These are phyloP conservation scores for Nudaria mundana DNA, from an alignment of 2,888 invertebrate genomes.

Conservation along the genomic window DNA sequence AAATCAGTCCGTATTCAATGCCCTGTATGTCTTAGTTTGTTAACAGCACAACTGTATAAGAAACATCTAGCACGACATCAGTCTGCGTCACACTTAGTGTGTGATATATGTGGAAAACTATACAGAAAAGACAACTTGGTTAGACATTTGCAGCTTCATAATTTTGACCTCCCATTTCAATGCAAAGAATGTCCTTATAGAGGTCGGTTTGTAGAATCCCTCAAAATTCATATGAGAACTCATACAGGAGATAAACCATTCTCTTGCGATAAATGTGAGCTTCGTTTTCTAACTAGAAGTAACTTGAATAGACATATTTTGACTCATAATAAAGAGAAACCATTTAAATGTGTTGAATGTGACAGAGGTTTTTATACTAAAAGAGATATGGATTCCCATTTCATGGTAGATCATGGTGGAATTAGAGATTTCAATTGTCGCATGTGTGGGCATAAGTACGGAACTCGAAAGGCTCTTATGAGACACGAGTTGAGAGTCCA, in stretches of 20 bases:
- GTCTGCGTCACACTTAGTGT: conserved; percentile 43
- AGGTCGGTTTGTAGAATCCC: conserved; percentile 50
- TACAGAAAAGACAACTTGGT: conserved; percentile 55
- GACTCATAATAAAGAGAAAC: conserved; percentile 51
- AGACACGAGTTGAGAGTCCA: conserved; percentile 59
- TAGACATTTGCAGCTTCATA: conserved; percentile 50
- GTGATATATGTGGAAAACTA: conserved; percentile 58
- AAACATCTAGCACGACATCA: conserved; percentile 37
- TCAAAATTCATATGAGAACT: conserved; percentile 54
- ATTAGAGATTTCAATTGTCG: conserved; percentile 51
- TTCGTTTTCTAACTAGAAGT: conserved; percentile 52
- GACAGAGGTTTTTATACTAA: conserved; percentile 51
- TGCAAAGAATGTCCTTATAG: conserved; percentile 55
- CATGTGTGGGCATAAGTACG: conserved; percentile 56
- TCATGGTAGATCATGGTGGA: conserved; percentile 53
- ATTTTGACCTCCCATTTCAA: conserved; percentile 48
- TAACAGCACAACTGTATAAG: conserved; percentile 36
- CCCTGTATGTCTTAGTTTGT: conserved; percentile 27
- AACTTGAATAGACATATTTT: conserved; percentile 58
- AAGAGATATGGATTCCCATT: conserved; percentile 51
- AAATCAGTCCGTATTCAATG: conserved; percentile 34
- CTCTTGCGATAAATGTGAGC: conserved; percentile 52
- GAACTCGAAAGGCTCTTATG: conserved; percentile 54
- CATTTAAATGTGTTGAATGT: conserved; percentile 54
- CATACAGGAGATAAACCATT: conserved; percentile 58